Evolutionary conservation across 2,888 invertebrate species (phyloP), one percentile per base, ranked within the genome.

Genomic region (Morpho deidamia): DNA sequence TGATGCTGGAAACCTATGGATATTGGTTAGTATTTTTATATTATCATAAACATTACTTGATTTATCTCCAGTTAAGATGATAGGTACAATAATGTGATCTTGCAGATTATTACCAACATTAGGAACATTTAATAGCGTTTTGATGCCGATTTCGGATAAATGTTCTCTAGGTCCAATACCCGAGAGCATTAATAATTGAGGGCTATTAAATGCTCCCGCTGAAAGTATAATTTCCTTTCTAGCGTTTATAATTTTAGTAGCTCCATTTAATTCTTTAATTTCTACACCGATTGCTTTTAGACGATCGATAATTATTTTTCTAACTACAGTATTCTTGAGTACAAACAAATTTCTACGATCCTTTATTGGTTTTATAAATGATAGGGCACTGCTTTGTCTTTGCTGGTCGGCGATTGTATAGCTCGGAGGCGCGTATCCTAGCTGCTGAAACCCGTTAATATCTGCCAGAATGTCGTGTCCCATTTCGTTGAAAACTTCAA

Each of bases 151-250:
- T 55, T 74, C 64, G 41, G 67, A 34, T 11, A 83, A 68, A 62
- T 82, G 70, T 0, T 70, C 55, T 43, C 63, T 68, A 1, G 78
- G 76, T 8, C 83, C 83, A 12, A 83, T 67, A 2, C 83, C 82
- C 2, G 82, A 83, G 7, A 79, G 53, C 80, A 83, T 81, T 7
- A 83, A 57, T 7, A 83, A 41, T 48, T 81, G 71, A 0, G 83
- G 82, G 45, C 70, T 74, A 39, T 71, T 78, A 1, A 81, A 60
- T 10, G 75, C 62, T 2, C 82, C 82, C 8, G 80, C 77, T 10
- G 80, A 81, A 46, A 83, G 34, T 23, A 83, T 68, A 0, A 81
- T 65, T 68, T 83, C 83, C 50, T 70, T 72, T 1, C 12, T 65
- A 10, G 72, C 70, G 7, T 44, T 60, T 0, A 78, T 9, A 3